Evolutionary conservation across 2,797 vertebrate genomes (phyloP), one percentile per base, ranked within the genome.

Genomic region (Cyclura pinguis): DNA sequence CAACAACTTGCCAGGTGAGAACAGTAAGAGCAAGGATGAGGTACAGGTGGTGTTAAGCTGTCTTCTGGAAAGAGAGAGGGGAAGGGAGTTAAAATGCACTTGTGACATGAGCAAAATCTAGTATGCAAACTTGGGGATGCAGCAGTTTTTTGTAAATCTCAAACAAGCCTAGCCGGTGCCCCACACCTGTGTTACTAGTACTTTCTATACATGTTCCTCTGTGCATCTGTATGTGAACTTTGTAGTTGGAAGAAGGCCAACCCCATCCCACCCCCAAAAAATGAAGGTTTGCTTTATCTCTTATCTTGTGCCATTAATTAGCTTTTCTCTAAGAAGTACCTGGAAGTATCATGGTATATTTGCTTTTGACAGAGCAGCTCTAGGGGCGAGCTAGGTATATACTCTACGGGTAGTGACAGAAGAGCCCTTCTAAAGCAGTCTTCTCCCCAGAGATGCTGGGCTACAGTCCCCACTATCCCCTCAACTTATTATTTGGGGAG

Each of bases 41-140:
- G 0, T 8, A 18, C 1, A 22, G 18, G 67, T 8, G 12, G 7
- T 22, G 2, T 12, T 55, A n/a, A 74, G 47, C 1, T 9, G 0
- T 24, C 12, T 12, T 50, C 64, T 50, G 6, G 12, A 80, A 87
- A 62, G 42, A 88, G 59, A 62, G 16, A 13, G 13, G 22, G 77
- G 6, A 50, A n/a, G 8, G 27, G 47, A 13, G 13, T 3, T 20
- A 32, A 50, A 35, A 32, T 14, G 62, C 32, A 29, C 12, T 4
- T 72, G 42, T 47, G 42, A 3, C 42, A 4, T 47, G 42, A 47
- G 42, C 29, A 72, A 32, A 72, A 29, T 72, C 27, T 62, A 76
- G 13, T 59, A 72, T 24, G 35, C n/a, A 78, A 50, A 6, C 52
- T 50, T 50, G 57, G 38, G 27, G 50, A 32, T 57, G 38, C 67